Conservation (phyloP, 1,140 invertebrate genomes). For the Orius insidiosus region DNA sequence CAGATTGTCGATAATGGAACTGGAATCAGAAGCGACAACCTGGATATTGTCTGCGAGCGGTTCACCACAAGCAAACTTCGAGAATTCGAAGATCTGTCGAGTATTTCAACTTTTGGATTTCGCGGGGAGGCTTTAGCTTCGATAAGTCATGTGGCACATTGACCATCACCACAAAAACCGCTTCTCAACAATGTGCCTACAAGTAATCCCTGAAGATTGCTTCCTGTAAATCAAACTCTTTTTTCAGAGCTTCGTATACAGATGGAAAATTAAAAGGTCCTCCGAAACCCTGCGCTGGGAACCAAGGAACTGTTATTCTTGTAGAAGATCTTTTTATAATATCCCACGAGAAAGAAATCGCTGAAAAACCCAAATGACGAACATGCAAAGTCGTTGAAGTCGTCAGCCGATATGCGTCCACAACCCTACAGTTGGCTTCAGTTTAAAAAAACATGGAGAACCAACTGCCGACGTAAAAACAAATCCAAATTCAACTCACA, state of each 20-base stretch:
- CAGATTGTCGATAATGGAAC: conserved; percentile 92
- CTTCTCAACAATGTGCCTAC: conserved; percentile 65
- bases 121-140: conserved; percentile 93
- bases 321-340: conserved; percentile 96
- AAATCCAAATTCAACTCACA: conserved; percentile 44
- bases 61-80: conserved; percentile 93
- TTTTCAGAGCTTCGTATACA: conserved; percentile 55
- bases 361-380: conserved; percentile 69
- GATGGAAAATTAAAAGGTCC: conserved; percentile 64
- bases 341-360: conserved; percentile 68
- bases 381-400: conserved; percentile 64
- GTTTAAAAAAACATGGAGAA: conserved; percentile 74
- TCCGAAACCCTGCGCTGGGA: conserved; percentile 75
- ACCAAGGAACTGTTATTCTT: conserved; percentile 71
- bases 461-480: conserved; percentile 53
- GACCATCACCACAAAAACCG: conserved; percentile 79
- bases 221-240: neutral
- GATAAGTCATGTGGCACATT: conserved; percentile 92
- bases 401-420: conserved; percentile 62
- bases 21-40: conserved; percentile 76
- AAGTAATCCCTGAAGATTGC: conserved; percentile 45
- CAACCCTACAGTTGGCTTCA: conserved; percentile 63
- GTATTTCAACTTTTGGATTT: conserved; percentile 89
- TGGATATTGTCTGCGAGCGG: conserved; percentile 88
- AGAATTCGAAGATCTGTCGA: conserved; percentile 77